A percentile compares a stretch with the other conserved stretches of the same genome.
These are phyloP conservation scores for Sinotaia quadrata DNA, from an alignment of 2,888 invertebrate species.

Conservation along the genomic window DNA sequence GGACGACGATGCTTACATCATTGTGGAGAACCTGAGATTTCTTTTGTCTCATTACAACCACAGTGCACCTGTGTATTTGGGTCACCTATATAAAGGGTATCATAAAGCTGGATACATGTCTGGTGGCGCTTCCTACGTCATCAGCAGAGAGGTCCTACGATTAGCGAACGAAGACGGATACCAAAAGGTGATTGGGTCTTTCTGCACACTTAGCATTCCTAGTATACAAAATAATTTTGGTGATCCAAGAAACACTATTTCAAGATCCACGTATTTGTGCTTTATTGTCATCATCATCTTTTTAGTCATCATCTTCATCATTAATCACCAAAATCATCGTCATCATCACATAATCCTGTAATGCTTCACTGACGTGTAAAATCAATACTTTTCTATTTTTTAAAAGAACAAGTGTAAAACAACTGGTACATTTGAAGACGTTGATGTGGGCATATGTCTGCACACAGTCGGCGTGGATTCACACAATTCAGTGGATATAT, in stretches of 20 bases:
- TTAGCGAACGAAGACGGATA: not conserved
- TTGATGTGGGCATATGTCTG: conserved; percentile 18
- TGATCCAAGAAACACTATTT: too few species aligned
- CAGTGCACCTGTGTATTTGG: conserved; percentile 17
- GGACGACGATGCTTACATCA: conserved; percentile 23
- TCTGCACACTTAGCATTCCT: too few species aligned
- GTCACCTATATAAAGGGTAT: not conserved
- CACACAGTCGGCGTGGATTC: conserved; percentile 17
- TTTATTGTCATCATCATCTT: too few species aligned
- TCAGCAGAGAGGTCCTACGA: conserved; percentile 7
- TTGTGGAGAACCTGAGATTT: conserved; percentile 19
- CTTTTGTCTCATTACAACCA: conserved; percentile 9
- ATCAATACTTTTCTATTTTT: too few species aligned
- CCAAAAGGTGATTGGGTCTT: not conserved
- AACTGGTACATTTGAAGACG: conserved; percentile 1
- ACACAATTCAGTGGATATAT: conserved; percentile 8
- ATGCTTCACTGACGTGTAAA: too few species aligned
- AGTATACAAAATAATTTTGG: too few species aligned
- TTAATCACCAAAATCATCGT: too few species aligned
- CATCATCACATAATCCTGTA: too few species aligned
- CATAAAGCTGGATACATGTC: conserved; percentile 17
- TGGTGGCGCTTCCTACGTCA: conserved; percentile 1
- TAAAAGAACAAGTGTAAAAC: conserved; percentile 9
- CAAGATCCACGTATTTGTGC: too few species aligned
- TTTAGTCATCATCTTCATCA: too few species aligned